A percentile compares a stretch with the other conserved stretches of the same genome.
phyloP scores from a whole-genome alignment of 2,888 invertebrate genomes.

The Gryllus longicercus region DNA sequence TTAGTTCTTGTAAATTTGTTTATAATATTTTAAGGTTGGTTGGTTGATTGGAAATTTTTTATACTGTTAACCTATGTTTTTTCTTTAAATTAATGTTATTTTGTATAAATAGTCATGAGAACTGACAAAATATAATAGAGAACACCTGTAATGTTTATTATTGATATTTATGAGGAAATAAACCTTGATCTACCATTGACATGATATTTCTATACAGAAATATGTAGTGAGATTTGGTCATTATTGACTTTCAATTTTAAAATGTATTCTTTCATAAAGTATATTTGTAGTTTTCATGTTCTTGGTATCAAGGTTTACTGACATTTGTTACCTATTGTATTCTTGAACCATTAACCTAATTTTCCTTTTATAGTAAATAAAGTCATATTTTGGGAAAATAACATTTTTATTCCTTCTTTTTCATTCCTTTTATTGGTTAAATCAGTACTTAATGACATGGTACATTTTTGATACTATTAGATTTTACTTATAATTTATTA shows the following conservation, averaged over 20 bases:
- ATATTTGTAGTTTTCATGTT: background rate
- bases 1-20: slow-evolving; percentile 17
- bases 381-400: background rate
- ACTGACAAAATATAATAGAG: slow-evolving; percentile 3
- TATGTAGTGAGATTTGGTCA: background rate
- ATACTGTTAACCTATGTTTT: background rate
- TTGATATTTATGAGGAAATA: background rate
- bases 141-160: background rate
- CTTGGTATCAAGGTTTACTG: background rate
- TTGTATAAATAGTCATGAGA: background rate
- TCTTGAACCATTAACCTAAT: background rate
- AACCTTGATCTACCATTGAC: background rate
- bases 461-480: background rate
- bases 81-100: slow-evolving; percentile 17
- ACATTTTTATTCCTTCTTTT: background rate
- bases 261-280: background rate
- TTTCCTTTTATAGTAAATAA: background rate
- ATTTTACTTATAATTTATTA: background rate
- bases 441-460: background rate
- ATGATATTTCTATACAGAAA: background rate
- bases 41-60: background rate
- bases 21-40: slow-evolving; percentile 11
- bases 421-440: background rate
- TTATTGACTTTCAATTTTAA: background rate
- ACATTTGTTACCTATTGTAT: background rate